Percentiles rank a stretch among this genome's conserved stretches.
Evolutionary conservation across 1,140 invertebrate genomes (phyloP).

Genomic region (Cotesia vestalis): DNA sequence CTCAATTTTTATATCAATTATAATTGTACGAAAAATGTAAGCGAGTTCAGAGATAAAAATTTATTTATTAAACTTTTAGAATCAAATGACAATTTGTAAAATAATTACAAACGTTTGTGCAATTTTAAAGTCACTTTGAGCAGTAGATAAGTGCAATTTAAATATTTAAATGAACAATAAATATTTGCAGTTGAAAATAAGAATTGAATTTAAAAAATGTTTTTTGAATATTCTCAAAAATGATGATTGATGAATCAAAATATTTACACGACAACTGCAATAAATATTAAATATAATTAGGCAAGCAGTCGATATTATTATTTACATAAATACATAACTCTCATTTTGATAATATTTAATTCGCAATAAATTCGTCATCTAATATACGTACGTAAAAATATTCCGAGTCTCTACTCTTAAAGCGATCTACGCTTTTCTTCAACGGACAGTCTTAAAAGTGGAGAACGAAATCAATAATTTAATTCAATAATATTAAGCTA

Average conservation of each 20-base stretch:
- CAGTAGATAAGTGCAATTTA: neutral
- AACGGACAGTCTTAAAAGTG: neutral
- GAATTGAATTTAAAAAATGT: neutral
- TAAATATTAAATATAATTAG: conserved; percentile 39
- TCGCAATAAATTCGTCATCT: neutral
- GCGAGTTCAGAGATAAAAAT: no score
- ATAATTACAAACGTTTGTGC: conserved; percentile 2
- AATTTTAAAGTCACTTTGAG: conserved; percentile 2
- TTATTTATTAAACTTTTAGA: no score
- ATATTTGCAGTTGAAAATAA: no score
- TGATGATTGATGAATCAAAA: neutral
- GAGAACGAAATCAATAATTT: neutral
- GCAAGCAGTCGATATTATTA: conserved; percentile 18
- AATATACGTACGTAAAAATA: neutral
- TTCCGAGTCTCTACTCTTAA: neutral
- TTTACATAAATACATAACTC: conserved; percentile 28
- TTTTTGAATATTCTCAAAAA: no score
- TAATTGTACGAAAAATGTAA: no score
- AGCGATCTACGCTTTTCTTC: conserved; percentile 16
- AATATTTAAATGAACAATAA: no score
- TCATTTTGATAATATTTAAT: conserved; percentile 1
- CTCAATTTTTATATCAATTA: no score
- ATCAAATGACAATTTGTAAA: conserved; percentile 3
- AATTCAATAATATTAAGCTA: neutral
- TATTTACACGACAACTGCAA: conserved; percentile 34